These are phyloP conservation scores for Myiotriccus ornatus DNA, from an alignment of 2,797 vertebrate genomes.

Conservation along the genomic window DNA sequence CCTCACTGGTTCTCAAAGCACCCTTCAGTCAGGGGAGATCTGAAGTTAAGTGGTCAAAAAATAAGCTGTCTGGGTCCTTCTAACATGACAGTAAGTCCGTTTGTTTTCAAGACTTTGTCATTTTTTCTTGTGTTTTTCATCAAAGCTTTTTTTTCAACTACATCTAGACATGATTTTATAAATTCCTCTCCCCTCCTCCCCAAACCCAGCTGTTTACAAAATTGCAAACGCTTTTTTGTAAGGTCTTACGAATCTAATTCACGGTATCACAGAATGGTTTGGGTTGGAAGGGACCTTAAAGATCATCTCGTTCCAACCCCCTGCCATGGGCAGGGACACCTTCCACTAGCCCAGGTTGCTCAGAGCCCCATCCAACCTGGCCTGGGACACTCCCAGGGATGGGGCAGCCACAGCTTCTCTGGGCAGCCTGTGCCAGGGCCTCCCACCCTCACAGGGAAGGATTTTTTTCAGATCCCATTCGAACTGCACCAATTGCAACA, in stretches of 20 bases:
- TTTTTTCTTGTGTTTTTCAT: background rate
- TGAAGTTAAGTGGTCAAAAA: background rate
- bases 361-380: fast-evolving
- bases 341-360: fast-evolving
- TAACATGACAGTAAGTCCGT: background rate
- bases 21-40: background rate
- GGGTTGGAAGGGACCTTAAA: too few relatives aligned
- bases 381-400: background rate
- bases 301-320: fast-evolving
- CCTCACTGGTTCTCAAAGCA: background rate
- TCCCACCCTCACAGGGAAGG: background rate
- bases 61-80: background rate
- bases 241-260: background rate
- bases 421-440: background rate
- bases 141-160: background rate
- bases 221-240: background rate
- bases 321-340: background rate
- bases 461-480: background rate
- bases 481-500: background rate
- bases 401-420: background rate
- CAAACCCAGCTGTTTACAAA: background rate
- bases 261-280: too few relatives aligned
- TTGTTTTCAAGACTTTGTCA: background rate
- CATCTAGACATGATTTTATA: background rate
- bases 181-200: background rate